Base-by-base conservation (phyloP, 1,140 invertebrate genomes). In the Drosophila neocordata region DNA sequence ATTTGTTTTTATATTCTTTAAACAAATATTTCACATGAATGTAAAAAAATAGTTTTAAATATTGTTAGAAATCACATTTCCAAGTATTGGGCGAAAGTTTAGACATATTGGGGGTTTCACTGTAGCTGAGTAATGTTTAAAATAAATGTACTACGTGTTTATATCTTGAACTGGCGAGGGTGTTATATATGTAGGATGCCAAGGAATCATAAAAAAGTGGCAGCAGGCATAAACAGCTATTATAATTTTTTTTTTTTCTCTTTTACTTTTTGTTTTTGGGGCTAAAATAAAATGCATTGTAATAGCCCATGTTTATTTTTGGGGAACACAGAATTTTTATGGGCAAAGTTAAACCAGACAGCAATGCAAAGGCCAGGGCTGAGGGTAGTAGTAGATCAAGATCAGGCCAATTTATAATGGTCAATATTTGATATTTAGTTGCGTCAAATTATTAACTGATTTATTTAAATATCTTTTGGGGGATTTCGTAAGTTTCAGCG, bases 321-420 rank as follows among this genome's bases (percentile, higher is more conserved):
- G 58, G 72, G 34, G 27, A 57, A 37, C 15, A 20, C 8, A 66
- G 55, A 56, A 15, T 51, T 79, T 79, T 77, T 67, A 85, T 77
- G 77, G 60, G 56, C 20, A 35, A 66, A 65, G 73, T 55, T 13
- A 13, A 24, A 41, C 38, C 41, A 53, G 52, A 68, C 65, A 41
- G 12, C 13, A 52, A 44, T 24, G 15, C 60, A 73, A 81, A 77
- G 80, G 80, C 81, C 80, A 85, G 73, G 80, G 77, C 70, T 80
- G 52, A 67, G n/a, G n/a, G n/a, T n/a, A 74, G 67, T 59, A 71
- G 61, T 81, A 69, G 66, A 74, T 84, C 81, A 87, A 84, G 78
- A 75, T 79, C 75, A 78, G 38, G 55, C 34, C 31, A 55, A 57
- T 31, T 6, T 31, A 31, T 31, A 31, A 6, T 6, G 27, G 27